Base-by-base conservation (phyloP, 2,113 vertebrate genomes). In the Rhineura floridana region DNA sequence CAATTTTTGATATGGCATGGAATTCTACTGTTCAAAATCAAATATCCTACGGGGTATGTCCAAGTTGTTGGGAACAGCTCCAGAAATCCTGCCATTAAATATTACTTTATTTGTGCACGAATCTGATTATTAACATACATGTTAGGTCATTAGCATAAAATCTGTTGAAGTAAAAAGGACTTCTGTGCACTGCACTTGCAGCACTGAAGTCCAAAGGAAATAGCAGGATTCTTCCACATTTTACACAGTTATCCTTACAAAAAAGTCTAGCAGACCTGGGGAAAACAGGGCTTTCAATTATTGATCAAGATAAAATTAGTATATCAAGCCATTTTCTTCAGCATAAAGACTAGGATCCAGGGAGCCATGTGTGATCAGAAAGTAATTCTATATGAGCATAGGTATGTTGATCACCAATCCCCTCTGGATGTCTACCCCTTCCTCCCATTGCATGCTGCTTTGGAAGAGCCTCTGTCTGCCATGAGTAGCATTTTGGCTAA, bases 181-280 rank as follows among this genome's bases (percentile, higher is more conserved):
- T 0, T 8, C 3, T 81, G 80, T 62, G 73, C 1, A 12, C 86
- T 79, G 76, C 28, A 1, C 4, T 36, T 88, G 15, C 21, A 88
- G 73, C 33, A 63, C 6, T 70, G 81, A 48, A n/a, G 9, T 12
- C 0, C 72, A 69, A 52, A 23, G 0, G 13, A 44, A 86, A 84
- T 2, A 4, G 17, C 2, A 50, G 12, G 10, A 81, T 42, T 3
- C 70, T 50, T 33, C 5, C 42, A 30, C 3, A n/a, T 21, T 72
- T 78, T n/a, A 2, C 78, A 21, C 17, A 9, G 30, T 86, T 62
- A 59, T 86, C 36, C 28, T n/a, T 48, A 6, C 1, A 13, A 42
- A 7, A 36, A 79, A 70, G 30, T 42, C n/a, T n/a, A n/a, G 89
- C 36, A 72, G 73, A 87, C 25, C 83, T 76, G 72, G 87, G 87